Conservation (phyloP, 2,888 invertebrate species). For the Digitonthophagus gazella region DNA sequence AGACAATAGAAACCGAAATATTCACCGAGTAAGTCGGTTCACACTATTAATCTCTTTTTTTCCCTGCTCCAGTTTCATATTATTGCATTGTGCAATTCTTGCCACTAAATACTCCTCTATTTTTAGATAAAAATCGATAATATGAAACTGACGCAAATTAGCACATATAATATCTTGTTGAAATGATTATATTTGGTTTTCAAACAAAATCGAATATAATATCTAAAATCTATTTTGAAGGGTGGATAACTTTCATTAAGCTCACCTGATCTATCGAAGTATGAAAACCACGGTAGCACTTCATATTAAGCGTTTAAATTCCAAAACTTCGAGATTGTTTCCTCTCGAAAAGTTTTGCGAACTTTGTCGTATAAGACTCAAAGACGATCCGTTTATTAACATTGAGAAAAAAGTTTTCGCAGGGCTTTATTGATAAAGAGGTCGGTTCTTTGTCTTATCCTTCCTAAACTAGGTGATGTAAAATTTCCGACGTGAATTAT, state of each 20-base stretch:
- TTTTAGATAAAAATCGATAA: too few species aligned
- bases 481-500: not conserved
- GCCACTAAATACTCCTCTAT: too few species aligned
- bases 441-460: not conserved
- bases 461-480: not conserved
- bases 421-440: not conserved
- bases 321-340: not conserved
- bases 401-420: too few species aligned
- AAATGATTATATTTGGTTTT: too few species aligned
- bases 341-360: not conserved
- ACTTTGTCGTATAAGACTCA: not conserved
- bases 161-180: too few species aligned
- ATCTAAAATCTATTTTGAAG: too few species aligned
- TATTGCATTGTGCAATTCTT: too few species aligned
- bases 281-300: not conserved
- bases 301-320: not conserved
- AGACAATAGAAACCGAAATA: too few species aligned
- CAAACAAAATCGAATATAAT: not conserved
- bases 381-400: too few species aligned
- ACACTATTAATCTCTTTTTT: not conserved
- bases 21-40: not conserved
- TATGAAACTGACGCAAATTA: too few species aligned
- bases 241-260: not conserved
- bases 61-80: too few species aligned
- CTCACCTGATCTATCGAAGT: not conserved